Evolutionary conservation across 2,797 vertebrate species (phyloP), one percentile per base, ranked within the genome.

Genomic region (Anomalospiza imberbis): DNA sequence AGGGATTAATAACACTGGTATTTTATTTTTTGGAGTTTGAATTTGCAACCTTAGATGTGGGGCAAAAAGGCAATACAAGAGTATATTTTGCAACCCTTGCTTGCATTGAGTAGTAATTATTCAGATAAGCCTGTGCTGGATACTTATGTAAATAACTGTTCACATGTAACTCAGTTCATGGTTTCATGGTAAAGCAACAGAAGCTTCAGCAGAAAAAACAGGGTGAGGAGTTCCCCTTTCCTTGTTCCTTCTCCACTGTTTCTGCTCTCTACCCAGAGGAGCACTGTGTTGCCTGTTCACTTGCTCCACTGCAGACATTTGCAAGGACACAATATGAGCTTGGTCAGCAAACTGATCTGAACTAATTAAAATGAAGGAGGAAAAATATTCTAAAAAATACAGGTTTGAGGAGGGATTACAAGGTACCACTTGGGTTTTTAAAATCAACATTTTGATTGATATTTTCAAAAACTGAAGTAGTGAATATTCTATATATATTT

Each of bases 171-270:
- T 67, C 4, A 1, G 34, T 86, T 78, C 44, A 50, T 42, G 67
- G 45, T 80, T 94, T 92, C 62, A 13, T 63, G 77, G 21, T 76
- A 96, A 92, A 87, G 71, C 74, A 79, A 47, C 32, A 36, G 42
- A 81, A 71, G 32, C 32, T 85, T 53, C 63, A 91, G 82, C 72
- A 93, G 75, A 73, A 89, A 80, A 91, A 53, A 0, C 18, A 48
- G 18, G 63, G 60, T 89, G 60, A 85, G 74, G 67, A 89, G 67
- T 95, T 95, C 84, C 94, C 34, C 26, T 81, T 93, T 93, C 86
- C 58, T 82, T 88, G 47, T 82, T 91, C 83, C 77, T 91, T 87
- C 67, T 91, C 47, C 18, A 2, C 31, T 75, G 7, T 42, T 91
- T 44, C 47, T 94, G 31, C 36, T 38, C 57, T 86, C 31, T 70